Conservation (phyloP, 2,113 vertebrate species). For the Oreotrochilus melanogaster region DNA sequence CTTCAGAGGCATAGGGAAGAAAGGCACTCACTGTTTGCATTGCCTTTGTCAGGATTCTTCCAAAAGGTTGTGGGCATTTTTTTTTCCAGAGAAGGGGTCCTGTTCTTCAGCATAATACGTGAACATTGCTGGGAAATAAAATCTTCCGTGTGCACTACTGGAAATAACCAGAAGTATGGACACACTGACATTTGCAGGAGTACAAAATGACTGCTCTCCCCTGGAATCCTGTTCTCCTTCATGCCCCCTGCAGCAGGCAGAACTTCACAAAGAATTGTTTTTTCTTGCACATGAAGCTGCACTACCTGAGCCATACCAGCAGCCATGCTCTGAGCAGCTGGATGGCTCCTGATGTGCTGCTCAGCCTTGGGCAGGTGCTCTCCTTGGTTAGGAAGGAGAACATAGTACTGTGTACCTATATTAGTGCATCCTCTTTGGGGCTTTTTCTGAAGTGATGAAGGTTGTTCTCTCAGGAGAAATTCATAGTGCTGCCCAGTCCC, state of each 20-base stretch:
- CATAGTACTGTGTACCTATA: neutral
- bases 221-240: neutral
- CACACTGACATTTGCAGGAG: neutral
- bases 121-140: neutral
- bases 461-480: neutral
- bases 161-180: neutral
- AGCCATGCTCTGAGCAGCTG: neutral
- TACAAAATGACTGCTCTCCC: neutral
- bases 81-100: neutral
- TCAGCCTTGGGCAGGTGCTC: neutral
- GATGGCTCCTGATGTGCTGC: rapidly evolving
- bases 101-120: neutral
- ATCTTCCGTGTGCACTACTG: neutral
- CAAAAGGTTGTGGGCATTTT: neutral
- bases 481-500: neutral
- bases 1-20: neutral
- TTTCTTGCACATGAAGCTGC: neutral
- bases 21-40: neutral
- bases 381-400: neutral
- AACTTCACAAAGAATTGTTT: neutral
- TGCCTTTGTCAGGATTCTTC: neutral
- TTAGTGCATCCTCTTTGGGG: neutral
- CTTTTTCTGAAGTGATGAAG: neutral
- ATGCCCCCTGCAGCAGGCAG: neutral
- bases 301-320: neutral